Evolutionary conservation across 1,140 invertebrate genomes (phyloP), one percentile per base, ranked within the genome.

Genomic region (Lasioglossum baleicum): DNA sequence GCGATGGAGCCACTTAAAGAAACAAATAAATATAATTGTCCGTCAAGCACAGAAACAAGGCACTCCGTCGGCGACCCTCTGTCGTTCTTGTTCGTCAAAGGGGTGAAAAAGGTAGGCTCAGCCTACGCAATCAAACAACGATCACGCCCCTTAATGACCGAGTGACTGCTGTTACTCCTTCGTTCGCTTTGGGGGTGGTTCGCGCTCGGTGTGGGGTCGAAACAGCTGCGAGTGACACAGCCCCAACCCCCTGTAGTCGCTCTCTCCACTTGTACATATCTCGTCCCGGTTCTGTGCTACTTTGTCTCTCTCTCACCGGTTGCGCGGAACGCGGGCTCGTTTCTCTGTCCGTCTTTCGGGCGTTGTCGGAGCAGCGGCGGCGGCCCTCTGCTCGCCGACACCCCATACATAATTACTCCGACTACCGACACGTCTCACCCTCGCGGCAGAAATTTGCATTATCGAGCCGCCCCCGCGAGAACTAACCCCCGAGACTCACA

Each of bases 141-240:
- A 89, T 88, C 88, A 87, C 85, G 79, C 86, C 84, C 88, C 84
- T 81, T 87, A 89, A 89, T 89, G 88, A 87, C 87, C 80, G 83
- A 89, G 83, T 84, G 87, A 87, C 84, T 86, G 86, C 80, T 81
- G 82, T 83, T 84, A 81, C 87, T 88, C 76, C 85, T 87, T 72
- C 75, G 81, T 78, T 81, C 85, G 77, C 80, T 82, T 78, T 61
- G 79, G 80, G 76, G 78, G 63, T 87, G 82, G 74, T 60, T 82
- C 77, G 82, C n/a, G 53, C 20, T 20, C 40, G 82, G 42, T 70
- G 63, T 80, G 83, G 85, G 85, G 77, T 81, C 72, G 88, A 86
- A 87, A 89, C 88, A 89, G 88, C 88, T 89, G 88, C 86, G 83
- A 88, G 84, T 87, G 88, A 88, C 88, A 89, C 10, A 48, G 44